Base-by-base conservation (phyloP, 1,140 invertebrate species). In the Hetaerina americana region DNA sequence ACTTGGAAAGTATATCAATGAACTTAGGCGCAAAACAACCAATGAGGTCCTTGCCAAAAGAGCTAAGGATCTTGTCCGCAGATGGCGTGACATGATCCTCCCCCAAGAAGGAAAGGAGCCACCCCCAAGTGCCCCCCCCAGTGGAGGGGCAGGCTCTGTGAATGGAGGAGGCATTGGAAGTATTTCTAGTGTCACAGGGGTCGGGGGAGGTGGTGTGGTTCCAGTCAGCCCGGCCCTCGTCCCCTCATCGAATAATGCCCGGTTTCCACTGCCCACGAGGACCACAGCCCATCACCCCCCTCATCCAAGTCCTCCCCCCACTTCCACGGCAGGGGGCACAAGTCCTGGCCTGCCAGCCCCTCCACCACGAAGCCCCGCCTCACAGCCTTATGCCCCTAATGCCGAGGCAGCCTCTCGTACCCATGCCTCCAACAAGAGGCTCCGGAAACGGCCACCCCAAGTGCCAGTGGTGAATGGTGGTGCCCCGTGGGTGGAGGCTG, bases 1-100 rank as follows among this genome's bases (percentile, higher is more conserved):
- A 88, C 85, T 98, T 80, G 95, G 94, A n/a, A 93, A 92, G 82
- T 89, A 92, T 78, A 91, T 97, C 78, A 97, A 97, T 82, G 92
- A 96, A 81, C 82, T 97, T 26, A 86, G 95, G 70, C 84, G 91
- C 72, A 92, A 94, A 80, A 94, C 93, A 31, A 87, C 83, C 67
- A 89, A 92, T 81, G 89, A 93, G 76, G 85, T 87, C 57, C 84
- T 98, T 78, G 93, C 94, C 26, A 90, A 90, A 76, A 86, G 95
- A 75, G 92, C 93, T 18, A 97, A 97, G 81, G 90, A 93, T 79
- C 83, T 97, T 78, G 88, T 98, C 29, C 92, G 94, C 76, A 87
- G 89, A 82, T 98, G 95, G 95, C 87, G 94, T 75, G 89, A 91
- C 82, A 87, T 93, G 81, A 84, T 93, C 74, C 81, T 90, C 76